These are phyloP conservation scores for Drosophila dunni DNA, from an alignment of 1,140 invertebrate genomes.

Conservation along the genomic window DNA sequence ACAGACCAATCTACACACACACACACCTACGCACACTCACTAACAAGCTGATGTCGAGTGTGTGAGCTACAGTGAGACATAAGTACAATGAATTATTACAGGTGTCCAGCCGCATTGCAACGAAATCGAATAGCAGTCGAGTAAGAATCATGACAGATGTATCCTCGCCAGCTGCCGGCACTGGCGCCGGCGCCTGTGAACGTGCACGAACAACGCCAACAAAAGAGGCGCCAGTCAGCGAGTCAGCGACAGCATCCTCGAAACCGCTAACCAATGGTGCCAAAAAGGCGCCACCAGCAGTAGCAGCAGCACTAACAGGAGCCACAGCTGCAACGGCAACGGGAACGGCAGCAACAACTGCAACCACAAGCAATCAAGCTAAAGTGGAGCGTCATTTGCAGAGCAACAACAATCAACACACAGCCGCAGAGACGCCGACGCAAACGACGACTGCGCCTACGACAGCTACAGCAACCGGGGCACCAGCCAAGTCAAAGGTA, in stretches of 20 bases:
- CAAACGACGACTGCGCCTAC: slow-evolving; percentile 6
- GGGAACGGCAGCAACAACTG: slow-evolving; percentile 24
- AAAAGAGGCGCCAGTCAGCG: slow-evolving; percentile 37
- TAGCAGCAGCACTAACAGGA: slow-evolving; percentile 25
- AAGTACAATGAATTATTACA: slow-evolving; percentile 53
- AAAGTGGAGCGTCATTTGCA: slow-evolving; percentile 59
- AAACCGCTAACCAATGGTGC: slow-evolving; percentile 70
- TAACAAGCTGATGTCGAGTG: slow-evolving; percentile 10
- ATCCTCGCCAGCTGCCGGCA: slow-evolving; percentile 54
- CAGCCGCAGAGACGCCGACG: slow-evolving; percentile 10
- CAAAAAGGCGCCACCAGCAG: slow-evolving; percentile 44
- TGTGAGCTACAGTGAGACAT: slow-evolving; percentile 9
- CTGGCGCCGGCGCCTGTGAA: slow-evolving; percentile 25
- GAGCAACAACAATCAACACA: slow-evolving; percentile 69
- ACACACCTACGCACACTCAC: background rate
- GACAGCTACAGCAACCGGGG: background rate
- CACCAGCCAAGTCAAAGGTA: slow-evolving; percentile 32
- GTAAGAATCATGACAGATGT: slow-evolving; percentile 76
- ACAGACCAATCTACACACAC: too few species aligned
- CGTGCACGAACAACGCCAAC: slow-evolving; percentile 1
- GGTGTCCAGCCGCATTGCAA: slow-evolving; percentile 3
- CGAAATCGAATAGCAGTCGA: slow-evolving; percentile 1
- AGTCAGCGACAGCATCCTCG: slow-evolving; percentile 40
- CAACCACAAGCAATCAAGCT: slow-evolving; percentile 53
- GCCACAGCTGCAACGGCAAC: slow-evolving; percentile 4